Conservation (phyloP, 2,797 vertebrate species). For the Pempheris klunzingeri region DNA sequence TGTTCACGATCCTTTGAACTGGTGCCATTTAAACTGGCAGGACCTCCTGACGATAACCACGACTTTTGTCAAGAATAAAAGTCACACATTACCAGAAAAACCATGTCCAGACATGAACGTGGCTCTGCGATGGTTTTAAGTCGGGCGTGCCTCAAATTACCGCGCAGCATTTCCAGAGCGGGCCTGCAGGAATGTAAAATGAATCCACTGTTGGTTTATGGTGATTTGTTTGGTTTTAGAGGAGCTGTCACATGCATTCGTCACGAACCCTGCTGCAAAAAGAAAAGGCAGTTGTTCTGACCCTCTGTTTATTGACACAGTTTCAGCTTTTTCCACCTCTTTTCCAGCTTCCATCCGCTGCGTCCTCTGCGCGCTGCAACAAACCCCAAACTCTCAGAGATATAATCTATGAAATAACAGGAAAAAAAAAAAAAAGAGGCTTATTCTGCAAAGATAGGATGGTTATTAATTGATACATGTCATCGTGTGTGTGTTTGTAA, state of each 20-base stretch:
- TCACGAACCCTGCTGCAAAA: constrained; percentile 13
- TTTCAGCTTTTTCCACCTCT: constrained; percentile 11
- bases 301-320: constrained; percentile 13
- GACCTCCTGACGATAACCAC: constrained; percentile 18
- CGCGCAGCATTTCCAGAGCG: constrained; percentile 9
- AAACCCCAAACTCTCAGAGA: neutral
- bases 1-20: constrained; percentile 1
- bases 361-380: neutral
- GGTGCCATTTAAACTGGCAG: constrained; percentile 26
- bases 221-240: constrained; percentile 18
- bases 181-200: constrained; percentile 35
- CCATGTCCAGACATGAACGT: neutral
- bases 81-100: constrained; percentile 11
- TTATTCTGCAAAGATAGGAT: neutral
- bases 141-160: constrained; percentile 20
- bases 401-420: neutral
- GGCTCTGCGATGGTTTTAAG: neutral
- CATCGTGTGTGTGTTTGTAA: neutral
- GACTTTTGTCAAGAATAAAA: constrained; percentile 9
- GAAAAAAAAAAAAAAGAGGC: too few species aligned
- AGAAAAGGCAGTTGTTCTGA: constrained; percentile 21
- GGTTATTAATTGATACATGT: neutral
- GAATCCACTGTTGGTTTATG: constrained; percentile 26
- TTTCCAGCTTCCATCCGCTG: neutral
- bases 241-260: constrained; percentile 23